Base-by-base conservation (phyloP, 2,113 vertebrate species). In the Glareola pratincola region DNA sequence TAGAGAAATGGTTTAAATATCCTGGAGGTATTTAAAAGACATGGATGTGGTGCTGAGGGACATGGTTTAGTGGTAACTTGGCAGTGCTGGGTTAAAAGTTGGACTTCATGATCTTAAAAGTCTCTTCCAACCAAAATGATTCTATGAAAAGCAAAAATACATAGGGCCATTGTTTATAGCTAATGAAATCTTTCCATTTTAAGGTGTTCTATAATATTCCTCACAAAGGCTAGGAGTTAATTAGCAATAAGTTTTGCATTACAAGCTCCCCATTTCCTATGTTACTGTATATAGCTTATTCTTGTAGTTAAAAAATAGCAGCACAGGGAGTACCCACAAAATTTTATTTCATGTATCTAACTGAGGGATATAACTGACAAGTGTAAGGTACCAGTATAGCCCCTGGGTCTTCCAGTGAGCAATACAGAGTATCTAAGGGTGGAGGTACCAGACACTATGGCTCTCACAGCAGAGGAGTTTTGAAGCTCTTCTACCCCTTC, bases 381-480 rank as follows among this genome's bases (percentile, higher is more conserved):
- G 18, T 17, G 4, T 20, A 27, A 47, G n/a, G 15, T 39, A 22
- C 17, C 22, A 12, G 2, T 4, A 27, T 9, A 86, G n/a, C 12
- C 30, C 14, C n/a, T 17, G 29, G 22, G 22, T 56, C 21, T 74
- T 59, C 41, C 32, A 54, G 48, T 10, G 26, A 81, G 8, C 41
- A 21, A 24, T 6, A 22, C 5, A 19, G 73, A 48, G 3, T 13
- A 6, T 9, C 0, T 23, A 21, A 59, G n/a, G 3, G 17, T n/a
- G 18, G 19, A 63, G 12, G 6, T 45, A 66, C 10, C n/a, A 78
- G 24, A 23, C 9, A 34, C 17, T 26, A 60, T 14, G 20, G 12
- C 53, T 73, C 3, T 64, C 19, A 48, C 0, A 37, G 16, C 11
- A 82, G 36, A 59, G 8, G 32, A 59, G 3, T 10, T 90, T 54